A percentile compares a stretch with the other conserved stretches of the same genome.
phyloP scores from a whole-genome alignment of 2,113 vertebrate species.

The Anas platyrhynchos region DNA sequence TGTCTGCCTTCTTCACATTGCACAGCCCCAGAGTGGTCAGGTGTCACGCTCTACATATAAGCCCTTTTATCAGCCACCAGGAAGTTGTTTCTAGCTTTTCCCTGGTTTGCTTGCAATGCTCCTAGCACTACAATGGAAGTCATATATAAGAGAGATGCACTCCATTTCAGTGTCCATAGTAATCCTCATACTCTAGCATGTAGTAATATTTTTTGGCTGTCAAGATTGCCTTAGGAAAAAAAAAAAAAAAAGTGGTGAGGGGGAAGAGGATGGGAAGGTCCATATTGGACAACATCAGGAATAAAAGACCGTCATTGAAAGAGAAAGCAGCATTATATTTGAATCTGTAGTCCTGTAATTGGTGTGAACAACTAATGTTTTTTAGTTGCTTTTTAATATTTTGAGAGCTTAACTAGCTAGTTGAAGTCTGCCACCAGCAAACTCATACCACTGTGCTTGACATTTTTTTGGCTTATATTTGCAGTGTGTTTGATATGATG shows the following conservation, averaged over 20 bases:
- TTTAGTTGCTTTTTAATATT: background rate
- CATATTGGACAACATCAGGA: background rate
- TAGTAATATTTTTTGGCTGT: background rate
- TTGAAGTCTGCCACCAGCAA: background rate
- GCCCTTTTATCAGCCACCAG: background rate
- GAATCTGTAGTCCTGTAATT: background rate
- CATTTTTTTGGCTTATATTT: background rate
- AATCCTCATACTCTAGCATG: background rate
- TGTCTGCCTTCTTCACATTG: background rate
- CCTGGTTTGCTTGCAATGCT: background rate
- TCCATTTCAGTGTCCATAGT: background rate
- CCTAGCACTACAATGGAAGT: background rate
- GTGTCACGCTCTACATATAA: background rate
- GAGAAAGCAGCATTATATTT: background rate
- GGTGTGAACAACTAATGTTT: background rate
- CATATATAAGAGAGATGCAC: rapidly evolving
- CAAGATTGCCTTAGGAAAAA: background rate
- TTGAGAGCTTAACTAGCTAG: rapidly evolving
- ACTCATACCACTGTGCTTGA: background rate
- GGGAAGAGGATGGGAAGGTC: background rate
- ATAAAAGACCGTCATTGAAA: background rate
- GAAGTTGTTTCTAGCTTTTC: background rate
- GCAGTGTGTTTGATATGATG: background rate
- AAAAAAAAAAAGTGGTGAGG: background rate
- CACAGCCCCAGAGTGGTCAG: background rate